Evolutionary conservation across 1,140 invertebrate species (phyloP), one percentile per base, ranked within the genome.

Genomic region (Drosophila novamexicana): DNA sequence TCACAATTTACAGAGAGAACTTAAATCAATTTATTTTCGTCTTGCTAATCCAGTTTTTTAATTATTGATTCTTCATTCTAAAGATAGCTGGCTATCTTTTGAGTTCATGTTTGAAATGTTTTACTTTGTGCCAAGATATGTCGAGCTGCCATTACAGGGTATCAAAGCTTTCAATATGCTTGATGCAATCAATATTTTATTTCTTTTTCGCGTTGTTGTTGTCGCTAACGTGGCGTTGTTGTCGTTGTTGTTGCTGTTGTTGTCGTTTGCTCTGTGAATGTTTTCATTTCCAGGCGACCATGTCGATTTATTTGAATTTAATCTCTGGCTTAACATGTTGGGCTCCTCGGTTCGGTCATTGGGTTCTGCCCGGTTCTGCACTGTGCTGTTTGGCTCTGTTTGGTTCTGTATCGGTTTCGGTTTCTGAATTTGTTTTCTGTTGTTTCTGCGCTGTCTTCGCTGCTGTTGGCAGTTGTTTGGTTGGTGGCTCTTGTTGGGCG

Each of bases 271-370:
- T 85, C 72, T 86, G 75, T 86, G 80, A 89, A 89, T 89, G 77
- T 89, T 84, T 81, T 84, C 81, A 89, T 89, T 89, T 88, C 83
- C 81, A 85, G 73, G 69, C 84, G 79, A 83, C 70, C 81, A 82
- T 85, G 86, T 90, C 86, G 85, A 90, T 90, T 90, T 90, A 90
- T 90, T 90, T 90, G 86, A 90, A 85, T 90, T 90, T 90, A 90
- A 90, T 90, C 86, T 85, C 74, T 77, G 72, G 64, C 82, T 80
- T 81, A 86, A 77, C 79, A 88, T 72, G 75, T 64, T 86, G 74
- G 52, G 62, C 75, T 67, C 62, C 44, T 29, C 22, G 44, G 44
- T 47, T 47, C 16, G 14, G 14, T 18, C 22, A 34, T 14, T 16
- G 34, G 52, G 7, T 37, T 36, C 7, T 50, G 18, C 22, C 16